Base-by-base conservation (phyloP, 2,888 invertebrate genomes). In the Agrotis exclamationis region DNA sequence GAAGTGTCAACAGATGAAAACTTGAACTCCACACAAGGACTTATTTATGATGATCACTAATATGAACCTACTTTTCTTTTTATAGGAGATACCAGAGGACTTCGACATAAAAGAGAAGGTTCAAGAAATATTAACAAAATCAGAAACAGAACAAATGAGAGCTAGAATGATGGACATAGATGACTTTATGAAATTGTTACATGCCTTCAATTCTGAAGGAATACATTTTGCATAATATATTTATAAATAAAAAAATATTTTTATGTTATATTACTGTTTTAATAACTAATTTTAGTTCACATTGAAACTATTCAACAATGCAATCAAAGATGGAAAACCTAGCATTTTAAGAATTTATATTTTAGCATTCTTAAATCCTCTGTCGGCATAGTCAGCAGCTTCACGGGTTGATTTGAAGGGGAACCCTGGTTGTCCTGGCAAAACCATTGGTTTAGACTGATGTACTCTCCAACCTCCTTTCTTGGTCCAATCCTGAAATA, bases 111-210 rank as follows among this genome's bases (percentile, higher is more conserved):
- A 99, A 93, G 95, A 96, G 65, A 98, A 98, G 93, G 96, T 99
- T 2, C 97, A 97, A 84, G 96, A 97, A 48, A 97, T 99, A 85
- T 95, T 99, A 80, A 93, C 93, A 71, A 97, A 96, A 68, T 96
- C 97, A 71, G 97, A 97, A 77, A 98, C 98, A 87, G 97, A 97
- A 67, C 97, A 98, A 83, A 97, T 97, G 92, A 97, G 99, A 88
- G 99, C 99, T 0, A 96, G 99, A 87, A 98, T 97, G 7, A 99
- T 99, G 99, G 99, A 99, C 90, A 98, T 98, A 83, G 99, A 99
- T 96, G 99, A 99, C 91, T 99, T 99, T 91, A 98, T 99, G 95
- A 97, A 96, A 80, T 94, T 99, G 70, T 94, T 99, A 86, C 97
- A 98, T 93, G 98, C 97, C 50, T 99, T 99, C 92, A 99, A 99